Base-by-base conservation (phyloP, 2,888 invertebrate species). In the Agriopis leucophaearia region DNA sequence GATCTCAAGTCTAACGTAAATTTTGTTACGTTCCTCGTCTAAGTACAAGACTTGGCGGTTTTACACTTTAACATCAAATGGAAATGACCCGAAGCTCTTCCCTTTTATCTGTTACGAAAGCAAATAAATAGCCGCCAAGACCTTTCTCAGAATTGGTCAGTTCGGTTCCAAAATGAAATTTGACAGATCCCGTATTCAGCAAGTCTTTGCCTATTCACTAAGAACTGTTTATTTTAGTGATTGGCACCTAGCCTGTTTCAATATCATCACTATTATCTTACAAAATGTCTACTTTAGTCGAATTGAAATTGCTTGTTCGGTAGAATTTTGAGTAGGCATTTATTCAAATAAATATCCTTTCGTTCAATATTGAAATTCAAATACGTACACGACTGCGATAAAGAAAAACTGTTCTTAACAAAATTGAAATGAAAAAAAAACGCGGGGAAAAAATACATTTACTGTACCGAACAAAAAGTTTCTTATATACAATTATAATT, bases 201-300 rank as follows among this genome's bases (percentile, higher is more conserved):
- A 36, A 56, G 55, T 69, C 68, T 64, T 64, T 69, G 59, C 44
- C 54, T 36, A 67, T 67, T 54, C 63, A 64, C 64, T 69, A 44
- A 64, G 56, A 56, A 61, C 38, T 69, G 64, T 69, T 69, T 64
- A 64, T 64, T 61, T 69, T 69, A 64, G 68, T 69, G 68, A 69
- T 69, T 69, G 68, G 64, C 68, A 50, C 64, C 64, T 60, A 64
- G 68, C 64, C 68, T 64, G 51, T 57, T 64, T 60, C 68, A 69
- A 69, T 69, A 69, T 64, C 59, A 59, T 55, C 59, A 60, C 64
- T 64, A 69, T 69, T 69, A 69, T 64, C 64, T 64, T 51, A 64
- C 50, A 51, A 60, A 68, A 64, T 56, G 68, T 64, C 68, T 69
- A 50, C 51, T 64, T n/a, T 10, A 69, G 55, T 16, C 35, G 60